A percentile compares a stretch with the other conserved stretches of the same genome.
These are phyloP conservation scores for Heliconius congener DNA, from an alignment of 1,140 invertebrate species.

Conservation along the genomic window DNA sequence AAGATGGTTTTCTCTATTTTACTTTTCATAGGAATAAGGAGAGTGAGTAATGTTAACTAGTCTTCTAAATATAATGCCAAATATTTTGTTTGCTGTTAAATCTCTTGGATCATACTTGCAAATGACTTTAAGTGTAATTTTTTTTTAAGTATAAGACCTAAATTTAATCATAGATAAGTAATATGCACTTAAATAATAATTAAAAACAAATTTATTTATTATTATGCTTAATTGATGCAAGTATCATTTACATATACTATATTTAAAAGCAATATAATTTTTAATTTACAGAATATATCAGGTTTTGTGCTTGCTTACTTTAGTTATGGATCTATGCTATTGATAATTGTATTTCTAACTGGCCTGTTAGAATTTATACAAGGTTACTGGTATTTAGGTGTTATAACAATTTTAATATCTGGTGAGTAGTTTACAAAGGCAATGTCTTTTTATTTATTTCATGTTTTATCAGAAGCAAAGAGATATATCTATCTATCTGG, in stretches of 20 bases:
- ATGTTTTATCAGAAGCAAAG: too few species aligned
- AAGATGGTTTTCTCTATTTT: conserved; percentile 13
- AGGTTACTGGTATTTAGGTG: conserved; percentile 1
- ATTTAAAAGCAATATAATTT: not conserved
- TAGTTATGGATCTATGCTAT: conserved; percentile 15
- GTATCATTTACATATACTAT: too few species aligned
- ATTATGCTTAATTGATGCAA: too few species aligned
- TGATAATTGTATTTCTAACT: conserved; percentile 4
- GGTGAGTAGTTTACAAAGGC: not conserved
- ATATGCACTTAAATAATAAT: too few species aligned
- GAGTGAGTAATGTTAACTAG: not conserved
- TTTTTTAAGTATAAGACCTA: not conserved
- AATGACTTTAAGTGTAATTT: not conserved
- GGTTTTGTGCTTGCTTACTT: conserved; percentile 22
- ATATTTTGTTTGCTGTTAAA: not conserved
- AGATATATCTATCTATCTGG: too few species aligned
- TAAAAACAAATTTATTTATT: too few species aligned
- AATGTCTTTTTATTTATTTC: not conserved
- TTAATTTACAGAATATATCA: not conserved
- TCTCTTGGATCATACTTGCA: not conserved
- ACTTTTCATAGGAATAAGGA: conserved; percentile 16
- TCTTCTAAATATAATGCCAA: not conserved
- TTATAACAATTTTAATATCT: not conserved
- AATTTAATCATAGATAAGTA: too few species aligned
- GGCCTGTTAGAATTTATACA: conserved; percentile 14